These are phyloP conservation scores for Drosophila colorata DNA, from an alignment of 2,888 invertebrate genomes.

Conservation along the genomic window DNA sequence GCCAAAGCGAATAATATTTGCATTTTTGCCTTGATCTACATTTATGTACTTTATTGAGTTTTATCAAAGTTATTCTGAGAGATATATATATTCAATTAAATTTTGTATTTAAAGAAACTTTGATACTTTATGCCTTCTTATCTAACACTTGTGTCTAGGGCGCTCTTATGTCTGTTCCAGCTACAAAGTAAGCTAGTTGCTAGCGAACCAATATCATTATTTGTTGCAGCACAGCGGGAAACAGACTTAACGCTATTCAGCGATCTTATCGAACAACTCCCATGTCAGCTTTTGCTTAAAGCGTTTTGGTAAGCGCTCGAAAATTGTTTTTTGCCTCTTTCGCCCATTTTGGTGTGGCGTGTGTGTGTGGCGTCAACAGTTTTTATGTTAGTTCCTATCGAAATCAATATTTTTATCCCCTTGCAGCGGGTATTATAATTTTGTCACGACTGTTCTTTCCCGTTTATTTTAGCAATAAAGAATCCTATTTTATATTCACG, in stretches of 20 bases:
- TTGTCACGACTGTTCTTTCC: neutral
- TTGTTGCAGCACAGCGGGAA: neutral
- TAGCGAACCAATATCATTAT: constrained; percentile 2
- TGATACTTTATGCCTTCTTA: too few relatives aligned
- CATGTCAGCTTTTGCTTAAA: constrained; percentile 9
- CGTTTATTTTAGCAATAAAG: neutral
- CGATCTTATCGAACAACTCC: constrained; percentile 3
- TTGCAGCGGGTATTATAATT: neutral
- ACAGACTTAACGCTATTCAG: neutral
- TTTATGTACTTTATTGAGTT: too few relatives aligned
- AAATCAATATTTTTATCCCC: constrained; percentile 3
- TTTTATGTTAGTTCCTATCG: constrained; percentile 2
- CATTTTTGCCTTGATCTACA: constrained; percentile 1
- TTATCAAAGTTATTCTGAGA: too few relatives aligned
- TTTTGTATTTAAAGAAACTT: too few relatives aligned
- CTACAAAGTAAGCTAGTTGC: neutral
- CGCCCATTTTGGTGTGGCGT: neutral
- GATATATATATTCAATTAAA: too few relatives aligned
- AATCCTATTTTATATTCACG: neutral
- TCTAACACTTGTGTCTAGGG: too few relatives aligned
- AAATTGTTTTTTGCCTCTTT: constrained; percentile 14
- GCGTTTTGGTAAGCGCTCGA: constrained; percentile 3
- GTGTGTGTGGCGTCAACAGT: constrained; percentile 5
- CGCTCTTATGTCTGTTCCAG: neutral
- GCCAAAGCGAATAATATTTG: neutral